Base-by-base conservation (phyloP, 2,888 invertebrate genomes). In the Drosophila macrothrix region DNA sequence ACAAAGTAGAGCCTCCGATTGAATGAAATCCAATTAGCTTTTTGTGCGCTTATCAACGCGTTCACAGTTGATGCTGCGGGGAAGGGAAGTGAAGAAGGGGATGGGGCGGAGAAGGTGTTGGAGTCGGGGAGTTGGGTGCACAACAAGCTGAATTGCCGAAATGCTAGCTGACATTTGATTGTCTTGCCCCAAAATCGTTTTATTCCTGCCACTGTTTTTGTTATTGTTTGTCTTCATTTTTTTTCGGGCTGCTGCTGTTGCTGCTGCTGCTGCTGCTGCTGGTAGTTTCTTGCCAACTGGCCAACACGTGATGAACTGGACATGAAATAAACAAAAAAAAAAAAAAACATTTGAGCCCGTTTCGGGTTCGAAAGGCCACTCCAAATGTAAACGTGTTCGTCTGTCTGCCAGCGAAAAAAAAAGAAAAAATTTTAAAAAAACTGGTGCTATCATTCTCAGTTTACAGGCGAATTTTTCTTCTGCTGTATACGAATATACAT, bases 11-110 rank as follows among this genome's bases (percentile, higher is more conserved):
- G 59, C 31, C 58, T 65, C 49, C 64, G 61, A 79, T 80, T 72
- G 74, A 82, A 76, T 84, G 74, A 70, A 90, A 90, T 88, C 80
- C 84, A 88, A 90, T 88, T 88, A 90, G 79, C 81, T 80, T 88
- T 74, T 67, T 63, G 68, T 54, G 75, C 66, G 77, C 77, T 85
- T 88, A 86, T 82, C 88, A 90, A 84, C 82, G 78, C 86, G 73
- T 68, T 76, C 76, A 67, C 83, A 81, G 72, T 76, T 37, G 55
- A 64, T 54, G 9, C 39, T 25, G 28, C 4, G 25, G 43, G 29
- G 14, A 10, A 25, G n/a, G n/a, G 14, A 19, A 3, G 29, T 28
- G 19, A 35, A 35, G 33, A 12, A 4, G 19, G 16, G 33, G 5
- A 19, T 22, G 46, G 29, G 62, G 46, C 16, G 19, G 9, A 4